Percentiles rank a stretch among this genome's conserved stretches.
phyloP scores from a whole-genome alignment of 2,888 invertebrate genomes.

The Orthonevra nobilis region DNA sequence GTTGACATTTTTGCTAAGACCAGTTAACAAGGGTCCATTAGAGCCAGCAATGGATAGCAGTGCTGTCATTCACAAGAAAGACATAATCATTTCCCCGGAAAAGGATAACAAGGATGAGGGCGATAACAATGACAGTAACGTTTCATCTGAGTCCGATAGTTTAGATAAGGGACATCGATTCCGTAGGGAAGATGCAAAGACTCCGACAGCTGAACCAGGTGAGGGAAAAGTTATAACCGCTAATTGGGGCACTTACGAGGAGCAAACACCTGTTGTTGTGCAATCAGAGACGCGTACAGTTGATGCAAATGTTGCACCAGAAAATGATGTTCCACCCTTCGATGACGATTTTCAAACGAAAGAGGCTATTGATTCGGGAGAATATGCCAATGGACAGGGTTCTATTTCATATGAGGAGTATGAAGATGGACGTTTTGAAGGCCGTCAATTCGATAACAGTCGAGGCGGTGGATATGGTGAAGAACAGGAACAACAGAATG shows the following conservation, averaged over 20 bases:
- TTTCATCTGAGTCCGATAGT: conserved; percentile 18
- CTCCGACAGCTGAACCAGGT: conserved; percentile 3
- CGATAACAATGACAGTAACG: conserved; percentile 48
- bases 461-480: conserved; percentile 12
- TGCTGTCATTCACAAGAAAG: conserved; percentile 35
- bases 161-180: conserved; percentile 24
- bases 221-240: conserved; percentile 46
- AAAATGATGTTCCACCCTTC: conserved; percentile 25
- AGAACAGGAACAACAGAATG: conserved; percentile 24
- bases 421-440: conserved; percentile 49
- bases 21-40: conserved; percentile 23
- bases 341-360: conserved; percentile 43
- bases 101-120: conserved; percentile 51
- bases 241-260: conserved; percentile 66
- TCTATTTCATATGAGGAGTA: conserved; percentile 53
- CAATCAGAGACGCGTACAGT: conserved; percentile 30
- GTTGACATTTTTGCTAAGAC: conserved; percentile 35
- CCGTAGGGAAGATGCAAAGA: conserved; percentile 28
- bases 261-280: conserved; percentile 59
- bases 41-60: conserved; percentile 31
- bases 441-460: conserved; percentile 52
- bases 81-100: conserved; percentile 18
- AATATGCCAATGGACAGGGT: conserved; percentile 22
- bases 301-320: conserved; percentile 12
- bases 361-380: conserved; percentile 27